Base-by-base conservation (phyloP, 2,113 vertebrate genomes). In the Odontesthes bonariensis region DNA sequence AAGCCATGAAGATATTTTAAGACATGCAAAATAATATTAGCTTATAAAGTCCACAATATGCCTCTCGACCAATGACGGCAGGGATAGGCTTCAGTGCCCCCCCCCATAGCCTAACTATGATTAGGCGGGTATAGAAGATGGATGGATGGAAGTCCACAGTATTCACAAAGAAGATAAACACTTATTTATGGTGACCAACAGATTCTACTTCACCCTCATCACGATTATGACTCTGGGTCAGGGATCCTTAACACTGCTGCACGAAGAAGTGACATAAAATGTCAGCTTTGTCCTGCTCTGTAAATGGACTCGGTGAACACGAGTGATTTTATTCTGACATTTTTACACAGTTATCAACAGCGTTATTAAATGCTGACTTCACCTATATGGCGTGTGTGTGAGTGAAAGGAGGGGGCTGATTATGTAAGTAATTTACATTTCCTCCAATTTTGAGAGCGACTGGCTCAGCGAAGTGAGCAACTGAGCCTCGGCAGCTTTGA, bases 381-480 rank as follows among this genome's bases (percentile, higher is more conserved):
- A 81, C 70, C 54, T 51, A 57, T 70, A 85, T 70, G 52, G 33
- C 47, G n/a, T 32, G 17, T 32, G 17, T 53, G 56, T 46, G 52
- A 31, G 59, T 49, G 16, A 49, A 46, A 20, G 59, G n/a, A 71
- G 56, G 31, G 35, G 46, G 72, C 64, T 86, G 72, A 75, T 86
- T 79, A 87, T 77, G 64, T 75, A 85, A 89, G 86, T 84, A 57
- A 84, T 92, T 89, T 82, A 73, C 81, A 88, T 90, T 86, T 82
- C 77, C 69, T 78, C 57, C 75, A 83, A 67, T 83, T 84, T 44
- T 80, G 49, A 80, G 76, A 90, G 73, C 72, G 81, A 83, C 81
- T 84, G 84, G 80, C 84, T 91, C 75, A 88, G 84, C 61, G 63
- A 76, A 86, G 69, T 82, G 51, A 74, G 70, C 62, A 73, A 67